A percentile compares a stretch with the other conserved stretches of the same genome.
Evolutionary conservation across 2,888 invertebrate genomes (phyloP).

Genomic region (Orchestes rusci): DNA sequence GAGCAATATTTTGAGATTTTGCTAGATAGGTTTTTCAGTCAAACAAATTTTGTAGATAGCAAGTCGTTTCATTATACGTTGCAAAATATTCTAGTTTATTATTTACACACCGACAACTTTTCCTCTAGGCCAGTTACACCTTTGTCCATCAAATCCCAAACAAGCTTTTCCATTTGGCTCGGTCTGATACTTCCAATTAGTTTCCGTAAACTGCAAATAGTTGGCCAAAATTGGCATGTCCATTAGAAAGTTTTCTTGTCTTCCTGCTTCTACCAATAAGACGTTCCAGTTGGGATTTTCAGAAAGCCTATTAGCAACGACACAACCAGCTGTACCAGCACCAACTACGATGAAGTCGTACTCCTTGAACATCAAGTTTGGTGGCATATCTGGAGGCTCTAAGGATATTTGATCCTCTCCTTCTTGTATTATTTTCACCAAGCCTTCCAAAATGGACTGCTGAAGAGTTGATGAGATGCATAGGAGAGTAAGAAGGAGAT

Average conservation of each 20-base stretch:
- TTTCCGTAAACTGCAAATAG: conserved; percentile 61
- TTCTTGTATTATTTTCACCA: conserved; percentile 49
- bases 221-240: conserved; percentile 68
- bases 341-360: conserved; percentile 76
- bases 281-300: conserved; percentile 63
- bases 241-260: conserved; percentile 61
- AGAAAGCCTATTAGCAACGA: conserved; percentile 63
- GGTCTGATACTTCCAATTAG: conserved; percentile 78
- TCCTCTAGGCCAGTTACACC: conserved; percentile 67
- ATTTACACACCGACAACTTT: conserved; percentile 47
- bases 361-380: conserved; percentile 48
- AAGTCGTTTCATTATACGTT: background rate
- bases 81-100: background rate
- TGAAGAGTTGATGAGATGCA: conserved; percentile 7
- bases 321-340: conserved; percentile 74
- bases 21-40: too few relatives aligned
- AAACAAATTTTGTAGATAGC: background rate
- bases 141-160: conserved; percentile 64
- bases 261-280: conserved; percentile 66
- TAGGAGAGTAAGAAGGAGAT: conserved; percentile 14
- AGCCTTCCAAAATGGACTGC: conserved; percentile 42
- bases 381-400: conserved; percentile 51
- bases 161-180: conserved; percentile 67
- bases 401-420: conserved; percentile 47
- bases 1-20: too few relatives aligned